Percentiles rank a stretch among this genome's conserved stretches.
Evolutionary conservation across 2,797 vertebrate genomes (phyloP).

Genomic region (Arnoldichthys spilopterus): DNA sequence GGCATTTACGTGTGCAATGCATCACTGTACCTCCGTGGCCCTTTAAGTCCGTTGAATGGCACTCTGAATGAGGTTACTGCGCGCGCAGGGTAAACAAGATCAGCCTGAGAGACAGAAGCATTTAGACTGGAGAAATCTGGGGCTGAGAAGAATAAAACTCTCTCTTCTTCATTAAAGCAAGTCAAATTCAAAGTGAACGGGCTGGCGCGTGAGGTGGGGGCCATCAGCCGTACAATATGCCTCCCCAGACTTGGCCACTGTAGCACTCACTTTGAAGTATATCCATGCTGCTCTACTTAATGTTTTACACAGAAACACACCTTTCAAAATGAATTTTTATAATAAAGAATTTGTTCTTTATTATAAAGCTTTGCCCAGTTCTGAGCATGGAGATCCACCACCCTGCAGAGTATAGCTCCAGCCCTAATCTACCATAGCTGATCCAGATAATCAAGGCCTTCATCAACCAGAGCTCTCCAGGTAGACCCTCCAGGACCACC

Average conservation of each 20-base stretch:
- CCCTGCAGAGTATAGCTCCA: too few relatives aligned
- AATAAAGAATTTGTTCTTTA: neutral
- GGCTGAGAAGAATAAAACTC: conserved; percentile 44
- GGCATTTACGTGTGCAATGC: conserved; percentile 62
- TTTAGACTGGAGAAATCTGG: conserved; percentile 60
- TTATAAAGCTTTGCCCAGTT: too few relatives aligned
- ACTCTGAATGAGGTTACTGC: conserved; percentile 69
- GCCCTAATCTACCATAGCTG: too few relatives aligned
- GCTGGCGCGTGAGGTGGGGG: conserved; percentile 10
- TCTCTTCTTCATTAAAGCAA: conserved; percentile 66
- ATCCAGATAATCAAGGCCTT: too few relatives aligned
- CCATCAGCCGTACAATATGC: neutral
- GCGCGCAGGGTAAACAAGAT: conserved; percentile 68
- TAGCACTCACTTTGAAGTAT: neutral
- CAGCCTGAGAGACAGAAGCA: conserved; percentile 66
- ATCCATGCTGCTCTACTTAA: neutral
- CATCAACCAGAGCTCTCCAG: too few relatives aligned
- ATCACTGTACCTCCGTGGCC: conserved; percentile 62
- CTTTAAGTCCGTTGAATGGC: conserved; percentile 72
- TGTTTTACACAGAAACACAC: neutral
- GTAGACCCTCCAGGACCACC: too few relatives aligned
- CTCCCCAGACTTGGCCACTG: conserved; percentile 6
- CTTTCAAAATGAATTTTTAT: too few relatives aligned
- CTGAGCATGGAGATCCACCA: too few relatives aligned
- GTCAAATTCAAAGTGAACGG: conserved; percentile 59